phyloP scores from a whole-genome alignment of 2,797 vertebrate genomes.

The Ptychadena robeensis region DNA sequence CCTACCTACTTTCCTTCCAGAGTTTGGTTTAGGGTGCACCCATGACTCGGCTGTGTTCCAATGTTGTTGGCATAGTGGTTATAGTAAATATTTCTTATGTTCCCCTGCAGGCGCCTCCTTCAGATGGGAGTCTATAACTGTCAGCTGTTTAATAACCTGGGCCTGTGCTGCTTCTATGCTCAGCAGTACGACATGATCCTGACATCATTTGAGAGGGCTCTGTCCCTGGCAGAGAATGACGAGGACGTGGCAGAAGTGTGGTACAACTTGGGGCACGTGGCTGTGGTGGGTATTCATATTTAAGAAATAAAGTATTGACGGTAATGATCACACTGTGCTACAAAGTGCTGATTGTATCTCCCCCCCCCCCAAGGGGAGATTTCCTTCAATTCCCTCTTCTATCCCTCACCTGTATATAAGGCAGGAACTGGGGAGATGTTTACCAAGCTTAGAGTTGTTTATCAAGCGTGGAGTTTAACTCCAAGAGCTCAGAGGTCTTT shows the following conservation, averaged over 20 bases:
- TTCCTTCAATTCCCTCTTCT: no score
- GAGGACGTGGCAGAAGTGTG: constrained; percentile 94
- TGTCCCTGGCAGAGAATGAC: constrained; percentile 86
- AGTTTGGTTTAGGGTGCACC: no score
- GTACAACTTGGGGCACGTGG: constrained; percentile 96
- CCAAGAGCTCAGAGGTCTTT: no score
- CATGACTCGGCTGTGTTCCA: background rate
- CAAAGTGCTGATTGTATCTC: no score
- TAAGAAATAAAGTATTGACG: no score
- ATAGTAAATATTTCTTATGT: constrained; percentile 25
- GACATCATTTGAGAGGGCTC: constrained; percentile 92
- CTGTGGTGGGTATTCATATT: constrained; percentile 95
- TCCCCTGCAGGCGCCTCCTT: constrained; percentile 85
- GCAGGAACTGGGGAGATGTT: no score
- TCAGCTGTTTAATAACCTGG: constrained; percentile 97
- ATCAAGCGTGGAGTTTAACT: no score
- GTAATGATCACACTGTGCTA: no score
- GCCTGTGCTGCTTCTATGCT: constrained; percentile 96
- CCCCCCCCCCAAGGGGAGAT: no score
- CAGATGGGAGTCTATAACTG: constrained; percentile 99
- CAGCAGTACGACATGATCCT: constrained; percentile 99
- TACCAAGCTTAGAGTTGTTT: no score
- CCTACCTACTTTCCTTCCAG: no score
- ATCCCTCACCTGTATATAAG: no score
- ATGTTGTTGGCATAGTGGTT: background rate